These are phyloP conservation scores for Volucella zonaria DNA, from an alignment of 2,888 invertebrate species.

Conservation along the genomic window DNA sequence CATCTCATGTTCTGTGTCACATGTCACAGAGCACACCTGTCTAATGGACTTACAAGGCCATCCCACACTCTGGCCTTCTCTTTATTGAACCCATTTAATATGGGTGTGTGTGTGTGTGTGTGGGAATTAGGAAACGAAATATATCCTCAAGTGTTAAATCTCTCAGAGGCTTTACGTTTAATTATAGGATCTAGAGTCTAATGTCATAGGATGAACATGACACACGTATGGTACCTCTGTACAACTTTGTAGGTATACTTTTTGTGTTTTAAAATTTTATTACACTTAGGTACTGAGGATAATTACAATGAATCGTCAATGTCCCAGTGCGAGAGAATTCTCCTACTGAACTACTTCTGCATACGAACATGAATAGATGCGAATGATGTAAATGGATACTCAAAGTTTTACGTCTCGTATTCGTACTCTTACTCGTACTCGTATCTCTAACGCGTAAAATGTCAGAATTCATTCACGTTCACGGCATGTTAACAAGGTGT, in stretches of 20 bases:
- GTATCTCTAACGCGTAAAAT: not conserved
- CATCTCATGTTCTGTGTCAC: slow-evolving; percentile 60
- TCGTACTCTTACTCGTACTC: not conserved
- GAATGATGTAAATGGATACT: not conserved
- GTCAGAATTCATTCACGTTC: slow-evolving; percentile 37
- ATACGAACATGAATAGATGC: not conserved
- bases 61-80: not conserved
- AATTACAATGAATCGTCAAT: slow-evolving; percentile 47
- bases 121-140: slow-evolving; percentile 10
- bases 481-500: slow-evolving; percentile 48
- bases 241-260: not conserved
- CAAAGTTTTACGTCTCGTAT: not conserved
- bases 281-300: slow-evolving; percentile 22
- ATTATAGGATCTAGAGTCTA: slow-evolving; percentile 46
- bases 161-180: slow-evolving; percentile 42
- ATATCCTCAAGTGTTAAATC: slow-evolving; percentile 15
- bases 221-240: not conserved
- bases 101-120: slow-evolving; percentile 20
- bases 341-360: not conserved
- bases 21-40: slow-evolving; percentile 65
- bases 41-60: slow-evolving; percentile 67
- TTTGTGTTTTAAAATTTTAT: slow-evolving; percentile 22
- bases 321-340: slow-evolving; percentile 10
- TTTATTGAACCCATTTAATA: not conserved
- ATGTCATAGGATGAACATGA: slow-evolving; percentile 30